Percentiles rank a stretch among this genome's conserved stretches.
These are phyloP conservation scores for Hoplodrina ambigua DNA, from an alignment of 2,888 invertebrate genomes.

Conservation along the genomic window DNA sequence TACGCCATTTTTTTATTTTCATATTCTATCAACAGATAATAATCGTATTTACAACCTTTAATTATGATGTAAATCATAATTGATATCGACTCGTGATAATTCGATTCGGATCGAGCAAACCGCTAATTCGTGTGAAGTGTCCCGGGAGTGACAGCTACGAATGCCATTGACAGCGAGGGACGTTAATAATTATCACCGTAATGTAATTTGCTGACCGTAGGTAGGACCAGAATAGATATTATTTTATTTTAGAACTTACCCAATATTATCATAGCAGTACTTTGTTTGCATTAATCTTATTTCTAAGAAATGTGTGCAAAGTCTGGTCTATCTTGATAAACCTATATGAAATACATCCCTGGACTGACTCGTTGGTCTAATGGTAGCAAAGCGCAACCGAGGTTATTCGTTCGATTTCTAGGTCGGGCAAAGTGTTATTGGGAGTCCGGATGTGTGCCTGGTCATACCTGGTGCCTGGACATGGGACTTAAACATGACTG, in stretches of 20 bases:
- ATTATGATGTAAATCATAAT: constrained; percentile 2
- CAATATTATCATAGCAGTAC: no score
- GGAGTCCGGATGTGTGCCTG: no score
- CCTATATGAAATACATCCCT: no score
- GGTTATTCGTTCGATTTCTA: no score
- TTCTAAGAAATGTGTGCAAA: not conserved
- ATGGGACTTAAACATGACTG: no score
- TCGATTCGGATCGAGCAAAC: not conserved
- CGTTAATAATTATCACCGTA: not conserved
- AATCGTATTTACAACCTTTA: not conserved
- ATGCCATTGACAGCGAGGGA: constrained; percentile 22
- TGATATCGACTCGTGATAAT: constrained; percentile 31
- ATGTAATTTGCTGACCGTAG: constrained; percentile 1
- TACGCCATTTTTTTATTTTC: no score
- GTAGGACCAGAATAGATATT: not conserved
- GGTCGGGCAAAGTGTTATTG: no score
- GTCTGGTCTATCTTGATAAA: constrained; percentile 1
- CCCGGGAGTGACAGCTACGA: constrained; percentile 39
- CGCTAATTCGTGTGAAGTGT: constrained; percentile 35
- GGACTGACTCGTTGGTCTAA: no score
- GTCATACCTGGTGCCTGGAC: no score
- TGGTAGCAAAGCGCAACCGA: no score
- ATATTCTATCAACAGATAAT: no score
- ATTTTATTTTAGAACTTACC: not conserved
- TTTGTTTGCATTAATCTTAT: no score